A percentile compares a stretch with the other conserved stretches of the same genome.
Evolutionary conservation across 2,113 vertebrate genomes (phyloP).

Genomic region (Gavialis gangeticus): DNA sequence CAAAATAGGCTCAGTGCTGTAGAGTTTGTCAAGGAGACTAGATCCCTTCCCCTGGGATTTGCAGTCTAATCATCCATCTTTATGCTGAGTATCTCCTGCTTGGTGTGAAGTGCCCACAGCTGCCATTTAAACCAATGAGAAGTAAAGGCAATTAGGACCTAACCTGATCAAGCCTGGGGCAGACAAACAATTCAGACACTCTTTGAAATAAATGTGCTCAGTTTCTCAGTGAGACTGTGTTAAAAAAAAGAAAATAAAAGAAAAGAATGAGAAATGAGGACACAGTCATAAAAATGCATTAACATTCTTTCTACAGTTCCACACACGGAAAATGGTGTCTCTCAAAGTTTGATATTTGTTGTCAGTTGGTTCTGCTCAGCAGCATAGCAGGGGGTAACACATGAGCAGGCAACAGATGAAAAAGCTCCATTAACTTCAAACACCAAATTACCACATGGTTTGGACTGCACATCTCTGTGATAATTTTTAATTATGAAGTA

Average conservation of each 20-base stretch:
- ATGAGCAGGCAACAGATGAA: slow-evolving; percentile 34
- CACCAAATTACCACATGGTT: slow-evolving; percentile 5
- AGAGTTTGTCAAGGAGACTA: accelerated
- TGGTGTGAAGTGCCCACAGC: not conserved
- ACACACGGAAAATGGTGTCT: slow-evolving; percentile 34
- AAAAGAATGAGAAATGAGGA: not conserved
- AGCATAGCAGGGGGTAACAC: not conserved
- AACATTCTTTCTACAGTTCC: not conserved
- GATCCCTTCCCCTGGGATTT: not conserved
- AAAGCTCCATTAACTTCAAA: slow-evolving; percentile 56
- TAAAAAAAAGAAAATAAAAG: not conserved
- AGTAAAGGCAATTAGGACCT: not conserved
- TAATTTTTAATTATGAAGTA: slow-evolving; percentile 51
- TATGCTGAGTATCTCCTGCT: no score
- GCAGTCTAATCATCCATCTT: not conserved
- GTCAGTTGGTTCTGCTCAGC: slow-evolving; percentile 1
- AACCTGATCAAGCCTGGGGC: not conserved
- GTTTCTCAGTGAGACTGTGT: not conserved
- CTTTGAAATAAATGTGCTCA: not conserved
- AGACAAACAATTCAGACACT: not conserved
- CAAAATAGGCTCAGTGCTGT: not conserved
- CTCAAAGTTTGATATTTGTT: not conserved
- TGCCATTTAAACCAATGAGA: not conserved
- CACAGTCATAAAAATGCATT: not conserved
- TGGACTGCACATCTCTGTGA: not conserved